Evolutionary conservation across 2,113 vertebrate species (phyloP).

Genomic region (Coreoperca whiteheadi): DNA sequence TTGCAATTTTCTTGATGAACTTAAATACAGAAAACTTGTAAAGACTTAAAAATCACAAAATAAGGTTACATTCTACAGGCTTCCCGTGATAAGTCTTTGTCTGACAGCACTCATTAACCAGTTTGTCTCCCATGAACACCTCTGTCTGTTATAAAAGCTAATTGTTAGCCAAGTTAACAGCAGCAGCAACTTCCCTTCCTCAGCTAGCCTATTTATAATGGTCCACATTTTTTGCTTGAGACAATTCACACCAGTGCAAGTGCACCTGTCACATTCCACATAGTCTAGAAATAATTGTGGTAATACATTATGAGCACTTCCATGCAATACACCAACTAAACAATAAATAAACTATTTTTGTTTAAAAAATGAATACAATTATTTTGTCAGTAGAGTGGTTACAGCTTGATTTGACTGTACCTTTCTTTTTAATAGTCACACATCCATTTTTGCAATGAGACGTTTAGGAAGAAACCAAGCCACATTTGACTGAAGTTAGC

Average conservation of each 20-base stretch:
- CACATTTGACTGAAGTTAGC: background rate
- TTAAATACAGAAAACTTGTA: background rate
- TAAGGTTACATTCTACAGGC: conserved; percentile 38
- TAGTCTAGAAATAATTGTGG: conserved; percentile 28
- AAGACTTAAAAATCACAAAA: conserved; percentile 17
- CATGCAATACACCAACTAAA: conserved; percentile 9
- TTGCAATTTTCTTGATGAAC: background rate
- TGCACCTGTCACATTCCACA: conserved; percentile 53
- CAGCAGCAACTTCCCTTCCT: conserved; percentile 52
- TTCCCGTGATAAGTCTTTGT: conserved; percentile 65
- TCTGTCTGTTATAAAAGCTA: conserved; percentile 86
- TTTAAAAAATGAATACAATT: background rate
- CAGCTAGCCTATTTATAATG: conserved; percentile 43
- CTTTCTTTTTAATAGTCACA: background rate
- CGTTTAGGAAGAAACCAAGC: background rate
- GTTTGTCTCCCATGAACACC: conserved; percentile 90
- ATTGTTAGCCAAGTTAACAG: conserved; percentile 85
- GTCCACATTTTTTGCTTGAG: conserved; percentile 21
- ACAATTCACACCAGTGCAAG: conserved; percentile 54
- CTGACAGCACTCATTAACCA: conserved; percentile 91
- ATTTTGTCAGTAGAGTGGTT: background rate
- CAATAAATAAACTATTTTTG: background rate
- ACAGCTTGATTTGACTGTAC: background rate
- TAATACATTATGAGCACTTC: conserved; percentile 28
- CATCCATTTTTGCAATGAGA: background rate